Evolutionary conservation across 2,797 vertebrate species (phyloP), one percentile per base, ranked within the genome.

Genomic region (Tachyglossus aculeatus): DNA sequence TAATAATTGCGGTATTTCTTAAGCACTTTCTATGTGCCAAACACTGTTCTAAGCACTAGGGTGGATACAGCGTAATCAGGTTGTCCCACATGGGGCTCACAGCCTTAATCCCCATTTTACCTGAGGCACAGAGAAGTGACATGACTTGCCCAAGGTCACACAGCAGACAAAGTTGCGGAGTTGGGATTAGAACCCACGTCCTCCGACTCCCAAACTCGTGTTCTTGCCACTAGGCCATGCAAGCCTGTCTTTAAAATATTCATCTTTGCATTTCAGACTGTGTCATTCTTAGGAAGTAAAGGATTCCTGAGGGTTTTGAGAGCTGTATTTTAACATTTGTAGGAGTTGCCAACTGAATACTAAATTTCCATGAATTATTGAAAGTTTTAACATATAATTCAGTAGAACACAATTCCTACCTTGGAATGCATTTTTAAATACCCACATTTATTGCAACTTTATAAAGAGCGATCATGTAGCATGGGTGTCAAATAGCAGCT

Each of bases 361-460:
- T 81, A 72, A 79, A 82, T 18, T 7, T 11, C 78, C 9, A 70
- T 88, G 81, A 85, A 88, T 82, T 85, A 88, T 87, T 71, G 1
- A 86, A 43, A 2, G 10, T 0, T 27, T 73, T 29, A 27, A 31
- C 38, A 0, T 77, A 88, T 87, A 52, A 25, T 16, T 41, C 59
- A 44, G 38, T 0, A 40, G 19, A 4, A 47, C 65, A 48, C 71
- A 88, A 81, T 70, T 87, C 82, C 72, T 84, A 69, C 65, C 74
- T 56, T 32, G 71, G 12, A 0, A 18, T 9, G 9, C 13, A 3
- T 32, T 60, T 48, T 43, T 25, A 67, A 77, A 70, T 50, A 37
- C 58, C 41, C 39, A 52, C 36, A 71, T 56, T 69, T n/a, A 43
- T 54, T 48, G 43, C 9, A 39, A 14, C 60, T 73, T 48, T 54